Base-by-base conservation (phyloP, 2,888 invertebrate species). In the Luperina testacea region DNA sequence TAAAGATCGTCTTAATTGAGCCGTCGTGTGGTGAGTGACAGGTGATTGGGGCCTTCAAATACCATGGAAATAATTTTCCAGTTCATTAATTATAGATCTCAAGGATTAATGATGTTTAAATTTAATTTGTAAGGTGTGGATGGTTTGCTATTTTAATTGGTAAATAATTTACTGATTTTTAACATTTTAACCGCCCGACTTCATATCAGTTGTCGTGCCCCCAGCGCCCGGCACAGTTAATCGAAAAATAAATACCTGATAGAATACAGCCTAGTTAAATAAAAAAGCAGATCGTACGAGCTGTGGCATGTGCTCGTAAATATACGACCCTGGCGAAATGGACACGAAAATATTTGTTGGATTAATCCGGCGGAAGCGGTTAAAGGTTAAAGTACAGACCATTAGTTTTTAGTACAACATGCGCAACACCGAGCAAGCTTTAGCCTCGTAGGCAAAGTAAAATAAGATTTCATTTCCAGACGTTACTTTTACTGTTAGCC, bases 1-100 rank as follows among this genome's bases (percentile, higher is more conserved):
- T 83, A 89, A 75, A 86, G 88, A 57, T 42, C n/a, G 45, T 63
- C 13, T 74, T 85, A 82, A 80, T 88, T 81, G 72, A 77, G 63
- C 53, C 81, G 80, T 76, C 82, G 76, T 81, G 68, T 75, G 85
- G 76, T 81, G 68, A 78, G 65, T 75, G 77, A 67, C 82, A 72
- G 80, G 81, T 82, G 70, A 77, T 77, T 79, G 61, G 57, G n/a
- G 24, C 73, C 75, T 72, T 72, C 53, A 61, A 71, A 75, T 86
- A 24, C n/a, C 68, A 9, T 75, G 45, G 11, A 75, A 76, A 64
- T 72, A 53, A 8, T 64, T 78, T 1, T 51, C 51, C 1, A 27
- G 27, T 67, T 69, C 20, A 74, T 15, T 69, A 69, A 72, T 72
- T 79, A 15, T 68, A 51, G 64, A 38, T 74, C 45, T 63, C 57